Evolutionary conservation across 2,113 vertebrate genomes (phyloP), one percentile per base, ranked within the genome.

Genomic region (Glaucidium brasilianum): DNA sequence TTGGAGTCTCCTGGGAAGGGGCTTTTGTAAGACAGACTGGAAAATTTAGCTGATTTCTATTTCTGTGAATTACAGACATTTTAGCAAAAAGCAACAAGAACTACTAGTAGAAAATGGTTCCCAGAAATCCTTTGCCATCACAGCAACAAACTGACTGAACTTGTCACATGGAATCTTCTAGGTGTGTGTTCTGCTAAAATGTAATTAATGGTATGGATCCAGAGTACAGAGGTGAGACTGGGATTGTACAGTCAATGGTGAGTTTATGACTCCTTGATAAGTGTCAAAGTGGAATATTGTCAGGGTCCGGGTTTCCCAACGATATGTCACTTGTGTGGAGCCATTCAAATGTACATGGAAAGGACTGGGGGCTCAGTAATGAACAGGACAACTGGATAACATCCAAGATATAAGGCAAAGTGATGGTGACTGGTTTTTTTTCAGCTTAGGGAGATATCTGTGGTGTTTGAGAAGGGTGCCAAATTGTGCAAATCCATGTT

Each of bases 161-260:
- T 55, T 16, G 34, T 2, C 10, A 25, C 1, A 8, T 2, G 6
- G 3, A 6, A 29, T 37, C 2, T 49, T 29, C 60, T 34, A 0
- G 26, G 12, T 11, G 30, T 11, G 52, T 1, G 1, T 18, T 35
- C 8, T 34, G 53, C 39, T 18, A 8, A 41, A 79, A 4, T 12
- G 12, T 1, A 3, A 19, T 25, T 17, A 8, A 13, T 0, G 60
- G 9, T 4, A 5, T 1, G 58, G n/a, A 12, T 29, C 15, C 12
- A 12, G 25, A 27, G 27, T 8, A 18, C 20, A 3, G 11, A 0
- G 37, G n/a, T 26, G 72, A 58, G 39, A 12, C 4, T 43, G 35
- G 0, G 11, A 12, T 10, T 56, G 39, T 35, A 5, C 0, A 14
- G 25, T 19, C 6, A 43, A 0, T 10, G 47, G 7, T 22, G 43